Evolutionary conservation across 2,113 vertebrate genomes (phyloP), one percentile per base, ranked within the genome.

Genomic region (Alaudala cheleensis): DNA sequence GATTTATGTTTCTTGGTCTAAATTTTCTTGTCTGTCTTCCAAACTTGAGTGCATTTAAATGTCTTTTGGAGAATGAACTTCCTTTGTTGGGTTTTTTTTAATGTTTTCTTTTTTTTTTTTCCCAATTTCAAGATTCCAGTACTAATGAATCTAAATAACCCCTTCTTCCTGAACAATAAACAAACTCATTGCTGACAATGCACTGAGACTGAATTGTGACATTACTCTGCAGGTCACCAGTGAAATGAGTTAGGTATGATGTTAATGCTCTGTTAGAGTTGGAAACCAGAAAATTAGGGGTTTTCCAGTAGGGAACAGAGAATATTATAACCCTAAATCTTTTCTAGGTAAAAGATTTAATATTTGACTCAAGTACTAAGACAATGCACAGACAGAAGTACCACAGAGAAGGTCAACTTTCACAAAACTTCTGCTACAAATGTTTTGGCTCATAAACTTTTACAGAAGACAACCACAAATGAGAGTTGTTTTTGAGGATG

Each of bases 111-210:
- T 6, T 45, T 58, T 58, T 61, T 33, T 33, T 33, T 5, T 26
- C 15, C 18, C 67, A 83, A 60, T 83, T 93, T 93, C 47, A 90
- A 74, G 76, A 97, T 86, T 90, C 79, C 58, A 81, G 72, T 69
- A 39, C 34, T 94, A 96, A 92, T 70, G 83, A 92, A 92, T 94
- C 72, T 92, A 95, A 94, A 94, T 86, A 90, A 94, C 56, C 69
- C 16, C 70, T 89, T 95, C 60, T 84, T 94, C 76, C 80, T 44
- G 44, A 84, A 74, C 34, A 42, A 71, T 86, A 93, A 95, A 94
- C 81, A 93, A 83, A 81, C 57, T 73, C 67, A 60, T 20, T 96
- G 91, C 91, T 96, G 92, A 97, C 88, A 93, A 78, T 90, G 85
- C 89, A 71, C 61, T 44, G 61, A 88, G 28, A 62, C 37, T 58